Evolutionary conservation across 2,888 invertebrate species (phyloP), one percentile per base, ranked within the genome.

Genomic region (Pantelozetes paolii): DNA sequence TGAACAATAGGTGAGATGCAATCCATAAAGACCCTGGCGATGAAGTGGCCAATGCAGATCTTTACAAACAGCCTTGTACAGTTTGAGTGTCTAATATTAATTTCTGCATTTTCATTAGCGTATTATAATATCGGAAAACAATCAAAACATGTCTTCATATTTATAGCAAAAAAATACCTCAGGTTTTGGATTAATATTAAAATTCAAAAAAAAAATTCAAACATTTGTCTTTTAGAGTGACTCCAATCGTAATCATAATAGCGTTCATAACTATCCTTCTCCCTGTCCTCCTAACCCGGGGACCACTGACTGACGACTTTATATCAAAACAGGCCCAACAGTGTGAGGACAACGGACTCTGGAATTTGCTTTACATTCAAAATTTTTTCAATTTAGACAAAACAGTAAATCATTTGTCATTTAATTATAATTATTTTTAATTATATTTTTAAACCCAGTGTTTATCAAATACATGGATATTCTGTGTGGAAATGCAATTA

Each of bases 401-500:
- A 23, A 62, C 23, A 8, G 74, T 76, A 74, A 64, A 26, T 57
- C 1, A 54, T n/a, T n/a, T 28, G 11, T 9, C 8, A 15, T 59
- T 30, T 40, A 59, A 28, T 59, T 59, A 3, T 28, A 59, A 9
- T 28, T 9, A 28, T 28, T 28, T 28, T 54, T 48, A 3, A 54
- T 54, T 28, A 8, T 13, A 59, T 30, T 59, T 2, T 2, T 28
- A 5, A 28, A 28, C 5, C 5, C 18, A 75, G 75, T 76, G 76
- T 48, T 59, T 76, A 9, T 67, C 76, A 8, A 40, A 72, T 28
- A 75, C 76, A 9, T 76, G 76, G 76, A 45, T 76, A 26, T 75
- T 76, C 30, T 73, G 73, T 26, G 75, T 76, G 15, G 76, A 76
- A 64, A 62, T 76, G 48, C 76, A 76, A 71, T 73, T 76, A 45